Conservation (phyloP, 1,140 invertebrate genomes). For the roundworm (Caenorhabditis elegans) region WBcel235 BX284605.5:10040001-10040500, state of each 20-base stretch:
- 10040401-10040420: neutral
- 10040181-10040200: constrained; percentile 27
- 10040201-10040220: neutral
- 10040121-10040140: constrained; percentile 13
- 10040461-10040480: neutral
- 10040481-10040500: neutral
- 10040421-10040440: neutral
- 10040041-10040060: neutral
- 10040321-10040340: neutral
- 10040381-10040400: neutral
- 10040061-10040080: constrained; percentile 32
- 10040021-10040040: neutral
- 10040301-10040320: neutral
- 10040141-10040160: constrained; percentile 32
- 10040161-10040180: constrained; percentile 29
- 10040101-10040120: neutral
- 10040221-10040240: neutral
- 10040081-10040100: neutral
- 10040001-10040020: neutral
- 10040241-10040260: neutral
- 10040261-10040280: neutral
- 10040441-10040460: constrained; percentile 21
- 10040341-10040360: neutral
- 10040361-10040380: neutral
- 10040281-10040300: neutral